Conservation (phyloP, 2,888 invertebrate species). For the Malthinus seriepunctatus region DNA sequence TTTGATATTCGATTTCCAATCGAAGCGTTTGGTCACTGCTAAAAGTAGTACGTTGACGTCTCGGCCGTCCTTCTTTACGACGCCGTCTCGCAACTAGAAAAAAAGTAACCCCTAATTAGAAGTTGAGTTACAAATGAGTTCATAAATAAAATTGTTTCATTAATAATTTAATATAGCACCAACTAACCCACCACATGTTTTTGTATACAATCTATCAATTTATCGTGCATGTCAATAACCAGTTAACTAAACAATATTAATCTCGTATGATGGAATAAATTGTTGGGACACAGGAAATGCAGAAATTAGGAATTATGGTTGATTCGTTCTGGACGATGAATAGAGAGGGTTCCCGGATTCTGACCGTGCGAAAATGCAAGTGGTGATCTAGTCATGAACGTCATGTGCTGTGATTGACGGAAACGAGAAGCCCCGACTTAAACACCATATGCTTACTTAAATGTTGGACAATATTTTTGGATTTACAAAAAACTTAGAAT, state of each 20-base stretch:
- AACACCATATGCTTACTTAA: constrained; percentile 21
- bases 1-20: constrained; percentile 87
- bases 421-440: constrained; percentile 45
- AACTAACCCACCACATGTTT: background rate
- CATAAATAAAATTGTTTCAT: background rate
- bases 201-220: constrained; percentile 9
- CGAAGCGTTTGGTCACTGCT: constrained; percentile 91
- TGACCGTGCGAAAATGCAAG: constrained; percentile 39
- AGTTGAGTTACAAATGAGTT: background rate
- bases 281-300: constrained; percentile 32
- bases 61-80: constrained; percentile 83
- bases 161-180: background rate
- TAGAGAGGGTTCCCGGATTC: constrained; percentile 32
- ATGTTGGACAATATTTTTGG: background rate
- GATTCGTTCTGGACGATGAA: constrained; percentile 37
- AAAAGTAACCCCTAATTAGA: background rate
- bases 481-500: background rate
- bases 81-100: constrained; percentile 78
- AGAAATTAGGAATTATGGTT: constrained; percentile 41
- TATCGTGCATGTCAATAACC: constrained; percentile 20
- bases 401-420: constrained; percentile 50
- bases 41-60: constrained; percentile 92
- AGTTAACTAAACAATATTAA: constrained; percentile 24
- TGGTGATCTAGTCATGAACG: constrained; percentile 33
- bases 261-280: constrained; percentile 12